Evolutionary conservation across 1,140 invertebrate genomes (phyloP).

Genomic region (Drosophila lacteicornis): DNA sequence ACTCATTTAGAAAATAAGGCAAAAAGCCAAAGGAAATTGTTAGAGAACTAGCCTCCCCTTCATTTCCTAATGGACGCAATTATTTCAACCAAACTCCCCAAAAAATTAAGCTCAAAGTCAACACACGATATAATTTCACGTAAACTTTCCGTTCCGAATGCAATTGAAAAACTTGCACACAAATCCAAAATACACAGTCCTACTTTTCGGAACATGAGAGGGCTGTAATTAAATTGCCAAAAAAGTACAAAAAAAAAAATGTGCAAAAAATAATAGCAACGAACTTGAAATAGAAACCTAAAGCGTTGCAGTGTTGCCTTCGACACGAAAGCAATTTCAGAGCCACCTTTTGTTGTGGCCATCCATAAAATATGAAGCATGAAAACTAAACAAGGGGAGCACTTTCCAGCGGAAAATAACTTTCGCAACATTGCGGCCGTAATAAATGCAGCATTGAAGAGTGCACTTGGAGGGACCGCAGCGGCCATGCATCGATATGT

Average conservation of each 20-base stretch:
- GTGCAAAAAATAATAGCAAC: neutral
- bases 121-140: slow-evolving; percentile 8
- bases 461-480: slow-evolving; percentile 45
- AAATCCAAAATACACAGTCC: slow-evolving; percentile 19
- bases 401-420: slow-evolving; percentile 45
- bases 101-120: slow-evolving; percentile 15
- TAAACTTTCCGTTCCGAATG: slow-evolving; percentile 3
- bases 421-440: slow-evolving; percentile 49
- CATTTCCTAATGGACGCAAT: neutral
- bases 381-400: slow-evolving; percentile 36
- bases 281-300: slow-evolving; percentile 37
- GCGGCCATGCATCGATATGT: slow-evolving; percentile 42
- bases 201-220: slow-evolving; percentile 16
- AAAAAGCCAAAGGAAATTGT: neutral
- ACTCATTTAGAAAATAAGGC: neutral
- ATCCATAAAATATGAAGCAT: slow-evolving; percentile 55
- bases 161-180: slow-evolving; percentile 37
- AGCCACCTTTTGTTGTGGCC: slow-evolving; percentile 50
- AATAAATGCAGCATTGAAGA: slow-evolving; percentile 66
- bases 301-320: slow-evolving; percentile 29
- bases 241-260: neutral
- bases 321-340: slow-evolving; percentile 44
- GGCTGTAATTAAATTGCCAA: slow-evolving; percentile 45
- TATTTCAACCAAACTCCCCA: neutral
- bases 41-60: neutral